Conservation (phyloP, 2,113 vertebrate species). For the Callaeas wilsoni region DNA sequence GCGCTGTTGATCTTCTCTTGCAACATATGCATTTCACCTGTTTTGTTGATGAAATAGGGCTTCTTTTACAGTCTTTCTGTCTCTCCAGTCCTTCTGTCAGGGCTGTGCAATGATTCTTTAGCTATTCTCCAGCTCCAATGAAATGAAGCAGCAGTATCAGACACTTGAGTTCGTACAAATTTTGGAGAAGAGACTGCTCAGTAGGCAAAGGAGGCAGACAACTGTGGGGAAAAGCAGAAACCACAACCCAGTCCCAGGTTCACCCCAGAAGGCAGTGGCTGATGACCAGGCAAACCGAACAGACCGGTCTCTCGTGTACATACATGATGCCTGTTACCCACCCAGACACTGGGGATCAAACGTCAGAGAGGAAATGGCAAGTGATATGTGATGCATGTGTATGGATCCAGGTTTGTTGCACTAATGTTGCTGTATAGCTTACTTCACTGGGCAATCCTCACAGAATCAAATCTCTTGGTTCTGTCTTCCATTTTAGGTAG, state of each 20-base stretch:
- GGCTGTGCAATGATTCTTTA: background rate
- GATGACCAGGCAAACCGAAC: background rate
- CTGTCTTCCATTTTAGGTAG: background rate
- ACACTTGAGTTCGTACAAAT: background rate
- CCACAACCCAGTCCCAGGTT: fast-evolving
- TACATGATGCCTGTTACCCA: background rate
- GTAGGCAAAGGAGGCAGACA: background rate
- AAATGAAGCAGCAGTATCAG: background rate
- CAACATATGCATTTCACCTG: background rate
- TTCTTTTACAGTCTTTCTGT: background rate
- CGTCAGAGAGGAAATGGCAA: background rate
- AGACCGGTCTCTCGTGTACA: fast-evolving
- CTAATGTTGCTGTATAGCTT: background rate
- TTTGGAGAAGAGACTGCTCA: background rate
- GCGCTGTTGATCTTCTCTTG: background rate
- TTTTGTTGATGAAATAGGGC: background rate
- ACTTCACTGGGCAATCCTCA: background rate
- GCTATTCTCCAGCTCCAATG: background rate
- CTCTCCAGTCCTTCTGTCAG: background rate
- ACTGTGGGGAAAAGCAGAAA: background rate
- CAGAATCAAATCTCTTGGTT: background rate
- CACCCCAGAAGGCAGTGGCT: background rate
- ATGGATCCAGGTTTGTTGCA: background rate
- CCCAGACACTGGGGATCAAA: fast-evolving
- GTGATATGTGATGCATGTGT: fast-evolving